Evolutionary conservation across 2,113 vertebrate genomes (phyloP).

Genomic region (Nothoprocta perdicaria): DNA sequence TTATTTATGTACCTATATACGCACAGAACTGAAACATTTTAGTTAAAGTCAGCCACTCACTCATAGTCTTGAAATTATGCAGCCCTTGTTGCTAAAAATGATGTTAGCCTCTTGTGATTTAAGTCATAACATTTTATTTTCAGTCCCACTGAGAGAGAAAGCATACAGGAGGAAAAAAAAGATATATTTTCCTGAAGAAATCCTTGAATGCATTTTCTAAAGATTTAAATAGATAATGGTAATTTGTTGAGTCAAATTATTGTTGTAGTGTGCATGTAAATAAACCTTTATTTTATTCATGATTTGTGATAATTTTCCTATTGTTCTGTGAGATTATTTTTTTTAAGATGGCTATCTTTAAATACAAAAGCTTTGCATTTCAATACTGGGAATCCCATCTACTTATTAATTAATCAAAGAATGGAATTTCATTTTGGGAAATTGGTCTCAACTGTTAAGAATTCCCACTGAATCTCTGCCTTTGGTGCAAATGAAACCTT

Average conservation of each 20-base stretch:
- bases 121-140: constrained; percentile 97
- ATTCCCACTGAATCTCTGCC: constrained; percentile 63
- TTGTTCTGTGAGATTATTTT: constrained; percentile 18
- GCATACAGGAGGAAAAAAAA: constrained; percentile 80
- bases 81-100: constrained; percentile 92
- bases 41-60: constrained; percentile 95
- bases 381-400: constrained; percentile 63
- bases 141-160: constrained; percentile 84
- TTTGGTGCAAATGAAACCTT: constrained; percentile 63
- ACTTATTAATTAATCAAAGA: constrained; percentile 75
- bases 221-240: constrained; percentile 79
- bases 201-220: constrained; percentile 74
- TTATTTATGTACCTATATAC: constrained; percentile 98
- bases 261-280: constrained; percentile 71
- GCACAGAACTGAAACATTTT: constrained; percentile 97
- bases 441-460: constrained; percentile 66
- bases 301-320: constrained; percentile 55
- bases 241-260: constrained; percentile 77
- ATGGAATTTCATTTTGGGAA: constrained; percentile 70
- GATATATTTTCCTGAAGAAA: constrained; percentile 76
- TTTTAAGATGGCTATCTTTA: constrained; percentile 55
- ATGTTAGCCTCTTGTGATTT: constrained; percentile 97
- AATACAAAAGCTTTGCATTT: constrained; percentile 62
- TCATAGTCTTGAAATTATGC: constrained; percentile 93
- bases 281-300: constrained; percentile 78